phyloP scores from a whole-genome alignment of 2,797 vertebrate genomes.

The Serranus cabrilla region DNA sequence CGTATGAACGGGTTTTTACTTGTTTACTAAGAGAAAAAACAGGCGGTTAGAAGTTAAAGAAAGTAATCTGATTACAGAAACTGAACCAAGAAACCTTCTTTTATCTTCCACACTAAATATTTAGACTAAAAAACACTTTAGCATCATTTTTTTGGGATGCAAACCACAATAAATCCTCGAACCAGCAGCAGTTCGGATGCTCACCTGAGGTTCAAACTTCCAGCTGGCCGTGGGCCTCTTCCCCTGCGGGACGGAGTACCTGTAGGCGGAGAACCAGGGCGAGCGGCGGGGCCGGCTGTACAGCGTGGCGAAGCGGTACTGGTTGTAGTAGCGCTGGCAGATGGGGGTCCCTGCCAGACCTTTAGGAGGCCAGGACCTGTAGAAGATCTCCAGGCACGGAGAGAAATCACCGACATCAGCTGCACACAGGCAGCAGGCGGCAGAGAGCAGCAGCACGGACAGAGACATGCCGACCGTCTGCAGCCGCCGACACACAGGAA shows the following conservation, averaged over 20 bases:
- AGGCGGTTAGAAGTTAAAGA: too few species aligned
- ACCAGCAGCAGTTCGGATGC: too few species aligned
- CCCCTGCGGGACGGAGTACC: conserved; percentile 56
- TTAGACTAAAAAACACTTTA: too few species aligned
- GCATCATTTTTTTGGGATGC: too few species aligned
- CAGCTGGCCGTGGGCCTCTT: conserved; percentile 73
- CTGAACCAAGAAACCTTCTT: too few species aligned
- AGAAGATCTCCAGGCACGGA: conserved; percentile 75
- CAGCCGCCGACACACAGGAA: too few species aligned
- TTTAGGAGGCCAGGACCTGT: conserved; percentile 75
- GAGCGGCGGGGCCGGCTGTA: conserved; percentile 76
- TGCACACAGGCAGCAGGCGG: background rate
- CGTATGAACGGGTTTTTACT: too few species aligned
- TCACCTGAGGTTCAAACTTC: conserved; percentile 85
- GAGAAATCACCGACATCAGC: conserved; percentile 80
- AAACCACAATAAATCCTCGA: too few species aligned
- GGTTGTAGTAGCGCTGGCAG: conserved; percentile 78
- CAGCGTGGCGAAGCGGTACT: conserved; percentile 77
- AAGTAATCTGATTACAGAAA: too few species aligned
- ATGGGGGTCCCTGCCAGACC: conserved; percentile 75
- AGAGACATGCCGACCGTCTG: conserved; percentile 33
- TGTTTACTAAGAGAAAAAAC: too few species aligned
- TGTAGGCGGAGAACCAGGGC: conserved; percentile 80
- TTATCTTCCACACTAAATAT: too few species aligned
- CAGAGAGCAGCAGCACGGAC: conserved; percentile 14